Conservation (phyloP, 2,797 vertebrate species). For the Falco columbarius region DNA sequence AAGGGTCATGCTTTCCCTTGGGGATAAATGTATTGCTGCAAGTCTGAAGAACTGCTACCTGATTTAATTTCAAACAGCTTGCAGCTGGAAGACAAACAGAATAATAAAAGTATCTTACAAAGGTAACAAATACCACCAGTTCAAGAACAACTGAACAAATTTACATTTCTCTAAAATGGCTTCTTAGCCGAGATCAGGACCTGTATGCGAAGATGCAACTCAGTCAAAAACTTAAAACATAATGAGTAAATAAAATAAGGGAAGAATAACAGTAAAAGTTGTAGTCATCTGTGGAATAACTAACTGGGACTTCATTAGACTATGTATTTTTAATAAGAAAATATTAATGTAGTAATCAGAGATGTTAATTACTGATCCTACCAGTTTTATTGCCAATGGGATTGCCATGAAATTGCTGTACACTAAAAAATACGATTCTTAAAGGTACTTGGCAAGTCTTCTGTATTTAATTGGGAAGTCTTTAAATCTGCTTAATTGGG, state of each 20-base stretch:
- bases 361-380: neutral
- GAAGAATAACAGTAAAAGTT: neutral
- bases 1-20: neutral
- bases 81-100: neutral
- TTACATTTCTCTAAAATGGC: neutral
- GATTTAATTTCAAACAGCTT: slow-evolving; percentile 10
- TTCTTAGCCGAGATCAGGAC: neutral
- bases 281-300: neutral
- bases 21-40: neutral
- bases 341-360: slow-evolving; percentile 4
- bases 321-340: neutral
- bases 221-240: neutral
- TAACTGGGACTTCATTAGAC: neutral
- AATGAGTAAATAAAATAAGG: neutral
- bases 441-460: neutral
- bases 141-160: neutral
- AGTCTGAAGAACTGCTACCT: neutral
- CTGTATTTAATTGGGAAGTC: neutral
- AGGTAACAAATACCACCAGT: neutral
- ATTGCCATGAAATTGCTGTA: neutral
- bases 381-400: neutral
- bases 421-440: neutral
- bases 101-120: neutral
- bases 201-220: neutral
- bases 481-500: slow-evolving; percentile 11